Base-by-base conservation (phyloP, 2,113 vertebrate genomes). In the Cyrtonyx montezumae region DNA sequence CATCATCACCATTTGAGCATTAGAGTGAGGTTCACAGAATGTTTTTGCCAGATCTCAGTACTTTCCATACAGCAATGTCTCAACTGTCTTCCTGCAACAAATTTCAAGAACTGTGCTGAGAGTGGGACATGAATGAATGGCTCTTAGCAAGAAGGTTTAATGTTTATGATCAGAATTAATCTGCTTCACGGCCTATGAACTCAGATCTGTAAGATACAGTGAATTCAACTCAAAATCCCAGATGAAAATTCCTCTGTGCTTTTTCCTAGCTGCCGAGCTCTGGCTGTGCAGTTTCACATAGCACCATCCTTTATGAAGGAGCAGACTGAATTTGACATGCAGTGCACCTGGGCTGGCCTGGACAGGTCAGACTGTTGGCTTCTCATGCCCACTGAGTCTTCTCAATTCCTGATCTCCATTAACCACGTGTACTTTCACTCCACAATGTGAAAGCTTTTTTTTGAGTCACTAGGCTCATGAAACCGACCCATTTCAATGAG, bases 371-470 rank as follows among this genome's bases (percentile, higher is more conserved):
- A 25, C 34, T 19, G 16, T 22, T 28, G 40, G 13, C 63, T 76
- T 61, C 51, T 36, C 11, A 14, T 1, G 2, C 37, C 58, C 40
- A 12, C 40, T 7, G 22, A 34, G 25, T 8, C 70, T 42, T 71
- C 80, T 28, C 42, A 46, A 1, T 58, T 76, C 48, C 70, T 1
- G 0, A 0, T 63, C 65, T 37, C 51, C 34, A 23, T 18, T 56
- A 73, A 32, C 32, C 21, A 36, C n/a, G 36, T 0, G 0, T 21
- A 36, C 32, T 88, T 56, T 40, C 61, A 73, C 4, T 10, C 65
- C 1, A 0, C n/a, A 58, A 40, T 12, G 36, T 0, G 0, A 77
- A 81, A 67, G 23, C 34, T 63, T 76, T 56, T 56, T 34, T 53
- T 53, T 30, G n/a, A 17, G 21, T 48, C 53, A 13, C 59, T 48